A percentile compares a stretch with the other conserved stretches of the same genome.
Evolutionary conservation across 2,113 vertebrate genomes (phyloP).

Genomic region (Phalacrocorax aristotelis): DNA sequence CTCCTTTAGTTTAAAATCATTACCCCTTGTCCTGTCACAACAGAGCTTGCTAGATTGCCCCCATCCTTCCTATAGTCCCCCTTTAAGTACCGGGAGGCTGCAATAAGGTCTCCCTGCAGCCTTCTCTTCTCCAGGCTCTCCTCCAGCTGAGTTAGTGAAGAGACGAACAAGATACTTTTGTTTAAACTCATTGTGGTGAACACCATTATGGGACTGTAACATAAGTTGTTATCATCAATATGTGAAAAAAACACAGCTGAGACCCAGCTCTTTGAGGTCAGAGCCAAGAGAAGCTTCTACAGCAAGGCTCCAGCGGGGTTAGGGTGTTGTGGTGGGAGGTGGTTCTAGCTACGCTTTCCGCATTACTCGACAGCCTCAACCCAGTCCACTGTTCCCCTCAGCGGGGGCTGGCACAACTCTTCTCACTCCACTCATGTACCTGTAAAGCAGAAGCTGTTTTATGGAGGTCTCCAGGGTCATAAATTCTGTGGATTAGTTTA

Average conservation of each 20-base stretch:
- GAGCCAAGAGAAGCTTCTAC: background rate
- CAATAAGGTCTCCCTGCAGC: no score
- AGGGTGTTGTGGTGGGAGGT: background rate
- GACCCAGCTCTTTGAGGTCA: background rate
- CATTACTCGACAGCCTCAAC: background rate
- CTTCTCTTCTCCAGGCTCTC: no score
- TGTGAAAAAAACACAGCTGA: background rate
- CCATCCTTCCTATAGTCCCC: no score
- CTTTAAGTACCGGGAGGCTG: no score
- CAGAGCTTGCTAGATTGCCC: no score
- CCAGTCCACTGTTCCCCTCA: background rate
- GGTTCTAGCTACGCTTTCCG: background rate
- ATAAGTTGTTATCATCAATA: background rate
- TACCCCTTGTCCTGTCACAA: no score
- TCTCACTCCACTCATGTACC: background rate
- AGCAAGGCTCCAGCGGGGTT: background rate
- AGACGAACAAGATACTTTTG: background rate
- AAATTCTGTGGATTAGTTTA: background rate
- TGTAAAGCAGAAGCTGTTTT: background rate
- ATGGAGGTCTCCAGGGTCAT: background rate
- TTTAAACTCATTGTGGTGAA: background rate
- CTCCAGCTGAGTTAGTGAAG: background rate
- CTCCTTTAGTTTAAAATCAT: no score
- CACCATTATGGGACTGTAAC: background rate
- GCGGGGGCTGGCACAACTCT: background rate